Base-by-base conservation (phyloP, 1,140 invertebrate species). In the Drosophila punjabiensis region DNA sequence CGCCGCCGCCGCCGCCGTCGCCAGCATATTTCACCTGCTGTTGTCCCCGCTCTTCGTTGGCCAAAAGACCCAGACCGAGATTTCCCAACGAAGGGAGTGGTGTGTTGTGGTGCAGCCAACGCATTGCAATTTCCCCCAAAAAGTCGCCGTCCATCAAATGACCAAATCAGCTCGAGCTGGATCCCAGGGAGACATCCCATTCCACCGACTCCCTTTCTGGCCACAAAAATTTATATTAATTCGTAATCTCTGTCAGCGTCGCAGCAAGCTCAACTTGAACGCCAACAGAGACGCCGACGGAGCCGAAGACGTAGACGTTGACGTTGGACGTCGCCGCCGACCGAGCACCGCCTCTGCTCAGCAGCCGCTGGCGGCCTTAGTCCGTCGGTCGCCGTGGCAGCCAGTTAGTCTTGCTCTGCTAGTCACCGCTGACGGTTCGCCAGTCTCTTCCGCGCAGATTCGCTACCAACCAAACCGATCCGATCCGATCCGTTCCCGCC, bases 351-450 rank as follows among this genome's bases (percentile, higher is more conserved):
- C 48, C 48, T 52, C 48, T 52, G n/a, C 30, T 32, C 16, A 24
- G 58, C 45, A 32, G 66, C 55, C 58, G 52, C 48, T 41, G 45
- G 59, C 45, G 76, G 83, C 65, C 77, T 87, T 88, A 87, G 84
- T 81, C 80, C 68, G 80, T 81, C 71, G 82, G 80, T 82, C 69
- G 64, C 66, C 62, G 82, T 83, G 74, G 78, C 86, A 79, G 79
- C 66, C 86, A 89, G 85, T 89, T 88, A 88, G 85, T 88, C 82
- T 79, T 88, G 81, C 78, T 89, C 88, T 81, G 86, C 78, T 85
- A 88, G 85, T 88, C 83, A 77, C 71, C 68, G 83, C 55, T 62
- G 59, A 69, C 84, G 83, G 83, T 87, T 82, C 71, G 76, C 62
- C 75, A 65, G 28, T 53, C 69, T 71, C 75, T 70, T 52, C 62